phyloP scores from a whole-genome alignment of 2,797 vertebrate genomes.

The Spinus pinus region DNA sequence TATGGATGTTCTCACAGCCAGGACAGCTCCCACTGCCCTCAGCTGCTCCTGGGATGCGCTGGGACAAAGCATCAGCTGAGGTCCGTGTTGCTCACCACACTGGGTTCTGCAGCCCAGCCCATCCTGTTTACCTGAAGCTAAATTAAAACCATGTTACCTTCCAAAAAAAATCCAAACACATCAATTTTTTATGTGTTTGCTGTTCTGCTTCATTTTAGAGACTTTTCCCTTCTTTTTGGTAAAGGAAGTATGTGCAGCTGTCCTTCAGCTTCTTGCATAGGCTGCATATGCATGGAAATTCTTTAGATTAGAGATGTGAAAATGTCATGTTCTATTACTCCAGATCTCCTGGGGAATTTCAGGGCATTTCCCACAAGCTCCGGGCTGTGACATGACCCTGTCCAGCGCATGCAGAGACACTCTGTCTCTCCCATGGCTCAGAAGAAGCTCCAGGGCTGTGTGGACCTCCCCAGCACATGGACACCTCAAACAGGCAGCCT shows the following conservation, averaged over 20 bases:
- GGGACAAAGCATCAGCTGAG: not conserved
- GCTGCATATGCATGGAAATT: not conserved
- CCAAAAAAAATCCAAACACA: not conserved
- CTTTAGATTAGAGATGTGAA: not conserved
- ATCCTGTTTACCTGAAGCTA: not conserved
- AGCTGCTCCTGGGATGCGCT: not conserved
- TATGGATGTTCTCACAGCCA: rapidly evolving
- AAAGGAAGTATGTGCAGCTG: not conserved
- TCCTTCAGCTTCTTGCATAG: not conserved
- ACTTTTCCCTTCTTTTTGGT: not conserved
- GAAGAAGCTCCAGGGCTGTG: not conserved
- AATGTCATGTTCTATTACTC: not conserved
- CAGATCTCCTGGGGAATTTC: not conserved
- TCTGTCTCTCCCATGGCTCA: not conserved
- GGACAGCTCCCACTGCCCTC: rapidly evolving
- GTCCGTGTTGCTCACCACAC: not conserved
- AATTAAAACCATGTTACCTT: not conserved
- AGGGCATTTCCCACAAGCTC: not conserved
- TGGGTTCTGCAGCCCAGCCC: not conserved
- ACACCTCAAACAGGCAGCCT: not conserved
- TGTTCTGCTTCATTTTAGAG: not conserved
- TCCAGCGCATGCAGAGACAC: rapidly evolving
- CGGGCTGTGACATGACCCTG: not conserved
- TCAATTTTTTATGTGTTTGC: not conserved
- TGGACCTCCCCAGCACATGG: rapidly evolving